phyloP scores from a whole-genome alignment of 2,113 vertebrate genomes.

The Cyprinus carpio region DNA sequence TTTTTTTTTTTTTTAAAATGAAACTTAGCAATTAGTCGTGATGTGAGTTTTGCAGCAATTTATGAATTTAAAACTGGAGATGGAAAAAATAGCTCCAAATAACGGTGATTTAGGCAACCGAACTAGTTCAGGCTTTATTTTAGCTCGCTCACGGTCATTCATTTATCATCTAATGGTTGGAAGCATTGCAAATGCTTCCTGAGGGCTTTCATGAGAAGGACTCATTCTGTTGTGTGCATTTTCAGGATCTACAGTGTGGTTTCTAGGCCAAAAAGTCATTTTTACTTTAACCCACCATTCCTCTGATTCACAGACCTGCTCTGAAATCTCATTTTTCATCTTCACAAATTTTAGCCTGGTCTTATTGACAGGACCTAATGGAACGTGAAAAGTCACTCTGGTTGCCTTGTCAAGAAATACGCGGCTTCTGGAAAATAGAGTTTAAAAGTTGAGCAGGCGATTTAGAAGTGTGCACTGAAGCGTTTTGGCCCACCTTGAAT shows the following conservation, averaged over 20 bases:
- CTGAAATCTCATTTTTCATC: constrained; percentile 47
- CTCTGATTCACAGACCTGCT: constrained; percentile 28
- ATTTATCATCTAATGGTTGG: constrained; percentile 40
- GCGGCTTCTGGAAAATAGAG: constrained; percentile 53
- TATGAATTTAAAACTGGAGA: no score
- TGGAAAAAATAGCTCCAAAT: no score
- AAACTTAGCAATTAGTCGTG: not conserved
- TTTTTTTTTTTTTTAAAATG: not conserved
- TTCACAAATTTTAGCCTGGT: constrained; percentile 47
- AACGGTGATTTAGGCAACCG: not conserved
- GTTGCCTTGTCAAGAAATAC: constrained; percentile 51
- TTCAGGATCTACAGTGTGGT: not conserved
- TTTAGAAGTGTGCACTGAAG: constrained; percentile 47
- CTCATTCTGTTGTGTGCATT: constrained; percentile 6
- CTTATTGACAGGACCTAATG: constrained; percentile 58
- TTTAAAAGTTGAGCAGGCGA: constrained; percentile 49
- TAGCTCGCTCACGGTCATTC: not conserved
- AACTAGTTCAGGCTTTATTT: constrained; percentile 20
- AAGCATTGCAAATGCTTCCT: constrained; percentile 14
- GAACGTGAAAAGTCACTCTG: constrained; percentile 57
- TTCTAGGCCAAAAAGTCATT: constrained; percentile 39
- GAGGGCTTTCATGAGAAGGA: constrained; percentile 4
- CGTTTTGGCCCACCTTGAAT: constrained; percentile 28
- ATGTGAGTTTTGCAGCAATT: no score
- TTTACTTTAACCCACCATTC: constrained; percentile 38